Conservation (phyloP, 2,888 invertebrate species). For the Auanema sp. region DNA sequence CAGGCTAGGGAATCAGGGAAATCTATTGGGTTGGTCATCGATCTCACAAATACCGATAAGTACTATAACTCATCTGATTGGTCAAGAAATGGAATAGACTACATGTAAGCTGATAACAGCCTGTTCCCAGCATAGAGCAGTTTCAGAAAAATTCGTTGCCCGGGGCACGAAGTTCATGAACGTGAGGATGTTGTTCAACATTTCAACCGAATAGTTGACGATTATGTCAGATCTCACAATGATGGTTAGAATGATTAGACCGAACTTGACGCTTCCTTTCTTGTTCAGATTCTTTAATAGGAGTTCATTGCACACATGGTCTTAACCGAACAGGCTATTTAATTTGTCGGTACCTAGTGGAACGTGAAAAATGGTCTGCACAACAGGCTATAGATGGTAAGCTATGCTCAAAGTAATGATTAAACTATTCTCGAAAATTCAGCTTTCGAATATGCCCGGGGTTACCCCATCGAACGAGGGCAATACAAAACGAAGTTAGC, state of each 20-base stretch:
- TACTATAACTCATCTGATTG: constrained; percentile 56
- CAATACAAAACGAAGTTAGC: constrained; percentile 29
- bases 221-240: constrained; percentile 23
- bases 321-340: constrained; percentile 69
- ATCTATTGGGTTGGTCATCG: constrained; percentile 65
- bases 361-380: constrained; percentile 32
- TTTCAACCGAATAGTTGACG: constrained; percentile 38
- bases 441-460: constrained; percentile 38
- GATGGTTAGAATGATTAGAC: constrained; percentile 23
- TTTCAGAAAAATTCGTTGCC: constrained; percentile 57
- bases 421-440: constrained; percentile 1
- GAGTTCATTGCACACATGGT: constrained; percentile 70
- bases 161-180: constrained; percentile 47
- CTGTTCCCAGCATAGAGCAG: constrained; percentile 35
- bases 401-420: neutral
- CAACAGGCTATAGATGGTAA: constrained; percentile 37
- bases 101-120: constrained; percentile 27
- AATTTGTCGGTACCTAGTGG: constrained; percentile 64
- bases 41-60: constrained; percentile 65
- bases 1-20: constrained; percentile 47
- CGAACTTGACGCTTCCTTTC: neutral
- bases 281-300: constrained; percentile 65
- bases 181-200: constrained; percentile 41
- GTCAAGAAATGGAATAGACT: constrained; percentile 33
- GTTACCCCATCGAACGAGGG: constrained; percentile 33